Conservation (phyloP, 2,113 vertebrate species). For the Antennarius striatus region DNA sequence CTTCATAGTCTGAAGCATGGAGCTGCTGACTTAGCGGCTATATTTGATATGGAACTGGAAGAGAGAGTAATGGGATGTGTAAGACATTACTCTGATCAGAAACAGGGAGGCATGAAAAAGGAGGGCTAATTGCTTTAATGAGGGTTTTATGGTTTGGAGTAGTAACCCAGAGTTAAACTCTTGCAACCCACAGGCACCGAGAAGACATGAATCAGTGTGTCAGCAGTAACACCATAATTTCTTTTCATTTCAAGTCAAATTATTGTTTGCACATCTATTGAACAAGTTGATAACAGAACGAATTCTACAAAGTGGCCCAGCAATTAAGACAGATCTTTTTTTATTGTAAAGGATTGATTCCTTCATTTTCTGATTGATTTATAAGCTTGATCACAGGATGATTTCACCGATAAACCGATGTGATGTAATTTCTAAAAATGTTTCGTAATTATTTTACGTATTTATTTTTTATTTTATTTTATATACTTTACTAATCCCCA, state of each 20-base stretch:
- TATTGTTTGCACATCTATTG: no score
- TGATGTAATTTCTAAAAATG: no score
- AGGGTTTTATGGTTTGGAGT: slow-evolving; percentile 36
- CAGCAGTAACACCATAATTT: not conserved
- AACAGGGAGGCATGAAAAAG: slow-evolving; percentile 13
- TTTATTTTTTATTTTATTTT: not conserved
- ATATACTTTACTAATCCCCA: not conserved
- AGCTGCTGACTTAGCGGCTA: slow-evolving; percentile 2
- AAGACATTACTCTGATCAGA: slow-evolving; percentile 20
- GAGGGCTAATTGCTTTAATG: slow-evolving; percentile 40
- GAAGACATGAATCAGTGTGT: slow-evolving; percentile 1
- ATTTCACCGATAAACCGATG: no score
- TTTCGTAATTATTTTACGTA: not conserved
- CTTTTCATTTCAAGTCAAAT: not conserved
- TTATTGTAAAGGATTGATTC: no score
- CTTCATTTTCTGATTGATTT: no score
- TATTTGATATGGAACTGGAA: slow-evolving; percentile 1
- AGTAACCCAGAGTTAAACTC: slow-evolving; percentile 21
- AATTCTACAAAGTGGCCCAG: no score
- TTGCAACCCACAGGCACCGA: slow-evolving; percentile 5
- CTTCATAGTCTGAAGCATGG: no score
- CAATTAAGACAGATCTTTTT: no score
- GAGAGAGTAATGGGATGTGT: not conserved
- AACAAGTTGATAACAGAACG: no score
- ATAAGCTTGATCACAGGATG: no score